Percentiles rank a stretch among this genome's conserved stretches.
phyloP scores from a whole-genome alignment of 2,888 invertebrate species.

The Apotomis capreana region DNA sequence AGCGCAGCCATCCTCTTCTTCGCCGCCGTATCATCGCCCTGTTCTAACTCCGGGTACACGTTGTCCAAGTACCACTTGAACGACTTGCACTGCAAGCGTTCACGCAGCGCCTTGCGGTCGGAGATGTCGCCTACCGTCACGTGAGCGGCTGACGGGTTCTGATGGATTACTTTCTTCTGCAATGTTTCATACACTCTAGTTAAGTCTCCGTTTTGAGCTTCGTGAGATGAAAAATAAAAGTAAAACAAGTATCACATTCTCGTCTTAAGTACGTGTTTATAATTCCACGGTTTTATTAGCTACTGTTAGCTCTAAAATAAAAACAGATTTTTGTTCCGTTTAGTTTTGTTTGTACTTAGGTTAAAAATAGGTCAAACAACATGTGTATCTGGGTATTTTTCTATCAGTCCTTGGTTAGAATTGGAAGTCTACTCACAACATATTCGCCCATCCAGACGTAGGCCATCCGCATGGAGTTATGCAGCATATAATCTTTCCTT shows the following conservation, averaged over 20 bases:
- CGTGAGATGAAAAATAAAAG: no score
- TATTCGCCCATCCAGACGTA: slow-evolving; percentile 99
- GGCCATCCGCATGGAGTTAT: slow-evolving; percentile 96
- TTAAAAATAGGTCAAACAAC: no score
- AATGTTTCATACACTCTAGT: slow-evolving; percentile 43
- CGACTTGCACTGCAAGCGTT: slow-evolving; percentile 89
- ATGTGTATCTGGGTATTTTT: no score
- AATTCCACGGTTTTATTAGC: no score
- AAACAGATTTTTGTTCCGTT: no score
- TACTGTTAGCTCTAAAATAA: no score
- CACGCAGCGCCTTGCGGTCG: slow-evolving; percentile 87
- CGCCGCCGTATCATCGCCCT: slow-evolving; percentile 84
- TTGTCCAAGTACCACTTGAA: slow-evolving; percentile 95
- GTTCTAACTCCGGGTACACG: slow-evolving; percentile 91
- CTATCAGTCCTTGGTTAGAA: slow-evolving; percentile 72
- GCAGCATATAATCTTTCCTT: slow-evolving; percentile 94
- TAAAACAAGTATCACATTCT: no score
- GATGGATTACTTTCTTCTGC: slow-evolving; percentile 89
- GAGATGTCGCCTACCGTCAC: slow-evolving; percentile 91
- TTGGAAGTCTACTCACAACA: slow-evolving; percentile 63
- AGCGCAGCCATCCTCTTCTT: slow-evolving; percentile 84
- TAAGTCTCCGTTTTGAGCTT: no score
- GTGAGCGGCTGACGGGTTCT: slow-evolving; percentile 84
- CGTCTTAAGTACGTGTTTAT: no score
- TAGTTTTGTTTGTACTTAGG: no score